Conservation (phyloP, 2,888 invertebrate genomes). For the Noctua janthina region DNA sequence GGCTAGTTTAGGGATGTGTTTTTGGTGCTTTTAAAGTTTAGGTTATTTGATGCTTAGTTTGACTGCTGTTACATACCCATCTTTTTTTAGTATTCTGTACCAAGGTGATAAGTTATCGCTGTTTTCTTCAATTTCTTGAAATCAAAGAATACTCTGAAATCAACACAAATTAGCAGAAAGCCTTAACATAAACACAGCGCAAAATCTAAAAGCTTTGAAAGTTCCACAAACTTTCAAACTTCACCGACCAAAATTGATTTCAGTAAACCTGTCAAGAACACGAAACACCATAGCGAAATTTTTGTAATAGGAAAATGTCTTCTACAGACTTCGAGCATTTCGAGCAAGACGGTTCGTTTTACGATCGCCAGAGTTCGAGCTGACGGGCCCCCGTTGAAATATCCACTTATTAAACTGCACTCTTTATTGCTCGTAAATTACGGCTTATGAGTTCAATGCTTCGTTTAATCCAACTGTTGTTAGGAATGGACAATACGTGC, state of each 20-base stretch:
- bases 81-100: background rate
- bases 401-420: slow-evolving; percentile 83
- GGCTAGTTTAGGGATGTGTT: slow-evolving; percentile 45
- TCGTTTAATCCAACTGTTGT: slow-evolving; percentile 76
- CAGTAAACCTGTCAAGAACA: slow-evolving; percentile 51
- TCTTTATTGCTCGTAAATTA: slow-evolving; percentile 85
- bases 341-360: slow-evolving; percentile 70
- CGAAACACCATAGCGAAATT: slow-evolving; percentile 57
- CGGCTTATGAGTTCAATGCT: slow-evolving; percentile 84
- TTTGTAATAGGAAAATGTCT: slow-evolving; percentile 68
- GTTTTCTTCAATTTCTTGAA: too few species aligned
- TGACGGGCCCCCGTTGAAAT: slow-evolving; percentile 78
- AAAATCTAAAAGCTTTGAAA: slow-evolving; percentile 17
- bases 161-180: slow-evolving; percentile 9
- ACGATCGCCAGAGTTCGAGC: slow-evolving; percentile 69
- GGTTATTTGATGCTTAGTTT: background rate
- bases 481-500: slow-evolving; percentile 68
- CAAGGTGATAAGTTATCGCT: background rate
- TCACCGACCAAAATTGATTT: slow-evolving; percentile 41
- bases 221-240: slow-evolving; percentile 9
- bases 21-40: slow-evolving; percentile 25
- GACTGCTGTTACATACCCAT: background rate
- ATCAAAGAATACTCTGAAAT: background rate
- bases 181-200: slow-evolving; percentile 14
- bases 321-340: slow-evolving; percentile 51